These are phyloP conservation scores for Bhutanitis thaidina DNA, from an alignment of 2,888 invertebrate species.

Conservation along the genomic window DNA sequence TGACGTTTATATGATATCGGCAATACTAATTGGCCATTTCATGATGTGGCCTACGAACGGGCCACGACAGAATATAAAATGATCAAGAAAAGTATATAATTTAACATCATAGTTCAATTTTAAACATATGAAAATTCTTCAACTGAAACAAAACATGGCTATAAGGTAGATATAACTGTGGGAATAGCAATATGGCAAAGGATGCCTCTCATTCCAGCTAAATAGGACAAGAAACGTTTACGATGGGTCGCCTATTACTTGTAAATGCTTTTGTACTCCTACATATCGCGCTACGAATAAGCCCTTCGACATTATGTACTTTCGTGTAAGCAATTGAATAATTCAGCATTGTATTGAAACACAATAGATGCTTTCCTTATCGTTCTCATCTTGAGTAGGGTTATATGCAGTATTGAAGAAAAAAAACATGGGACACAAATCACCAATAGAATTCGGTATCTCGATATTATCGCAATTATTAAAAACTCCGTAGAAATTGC, in stretches of 20 bases:
- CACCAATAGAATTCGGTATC: neutral
- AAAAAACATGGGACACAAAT: conserved; percentile 33
- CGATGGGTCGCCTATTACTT: conserved; percentile 43
- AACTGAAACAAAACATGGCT: conserved; percentile 1
- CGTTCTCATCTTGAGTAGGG: conserved; percentile 36
- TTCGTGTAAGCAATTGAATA: conserved; percentile 49
- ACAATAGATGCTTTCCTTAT: conserved; percentile 35
- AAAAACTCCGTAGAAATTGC: neutral
- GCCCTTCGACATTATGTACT: conserved; percentile 30
- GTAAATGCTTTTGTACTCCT: conserved; percentile 43
- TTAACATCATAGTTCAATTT: neutral
- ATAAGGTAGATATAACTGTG: conserved; percentile 6
- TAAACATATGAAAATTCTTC: neutral
- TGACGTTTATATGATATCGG: too few species aligned
- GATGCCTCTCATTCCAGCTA: conserved; percentile 29
- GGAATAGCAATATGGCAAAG: conserved; percentile 21
- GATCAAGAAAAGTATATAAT: too few species aligned
- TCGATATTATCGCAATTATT: neutral
- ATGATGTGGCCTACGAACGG: too few species aligned
- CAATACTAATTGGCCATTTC: too few species aligned
- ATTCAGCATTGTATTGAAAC: conserved; percentile 43
- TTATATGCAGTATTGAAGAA: conserved; percentile 34
- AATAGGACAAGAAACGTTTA: conserved; percentile 36
- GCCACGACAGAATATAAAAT: too few species aligned
- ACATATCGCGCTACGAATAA: conserved; percentile 33